A percentile compares a stretch with the other conserved stretches of the same genome.
phyloP scores from a whole-genome alignment of 2,888 invertebrate genomes.

The Resseliella maxima region DNA sequence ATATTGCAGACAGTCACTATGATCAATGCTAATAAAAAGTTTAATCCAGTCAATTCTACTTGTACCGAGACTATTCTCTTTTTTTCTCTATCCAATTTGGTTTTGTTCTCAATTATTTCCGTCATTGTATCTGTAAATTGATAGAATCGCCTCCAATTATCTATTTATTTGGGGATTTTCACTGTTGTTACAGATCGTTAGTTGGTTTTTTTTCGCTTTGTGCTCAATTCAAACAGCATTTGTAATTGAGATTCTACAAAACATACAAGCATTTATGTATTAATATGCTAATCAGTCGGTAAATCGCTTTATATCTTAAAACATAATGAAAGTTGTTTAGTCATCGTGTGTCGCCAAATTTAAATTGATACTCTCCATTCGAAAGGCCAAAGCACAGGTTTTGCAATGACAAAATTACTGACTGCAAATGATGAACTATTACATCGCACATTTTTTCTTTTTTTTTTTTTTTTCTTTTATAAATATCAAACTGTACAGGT shows the following conservation, averaged over 20 bases:
- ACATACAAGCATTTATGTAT: background rate
- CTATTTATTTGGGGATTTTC: background rate
- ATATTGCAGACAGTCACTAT: background rate
- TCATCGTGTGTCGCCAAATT: background rate
- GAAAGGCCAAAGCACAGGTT: too few relatives aligned
- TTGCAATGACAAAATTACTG: too few relatives aligned
- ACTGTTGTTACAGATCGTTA: background rate
- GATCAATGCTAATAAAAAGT: background rate
- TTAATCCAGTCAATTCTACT: background rate
- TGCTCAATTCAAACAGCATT: background rate
- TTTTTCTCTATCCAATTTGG: background rate
- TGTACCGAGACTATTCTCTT: background rate
- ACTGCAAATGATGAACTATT: too few relatives aligned
- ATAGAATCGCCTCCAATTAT: conserved; percentile 18
- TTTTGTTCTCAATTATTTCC: conserved; percentile 23
- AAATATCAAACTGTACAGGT: too few relatives aligned
- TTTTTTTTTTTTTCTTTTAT: too few relatives aligned
- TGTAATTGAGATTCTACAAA: background rate
- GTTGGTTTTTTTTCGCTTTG: background rate
- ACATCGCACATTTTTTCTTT: too few relatives aligned
- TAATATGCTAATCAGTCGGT: too few relatives aligned
- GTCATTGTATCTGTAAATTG: background rate
- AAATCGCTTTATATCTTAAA: too few relatives aligned
- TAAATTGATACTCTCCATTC: too few relatives aligned
- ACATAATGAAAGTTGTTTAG: background rate